Conservation (phyloP, 2,113 vertebrate species). For the Ahaetulla prasina region DNA sequence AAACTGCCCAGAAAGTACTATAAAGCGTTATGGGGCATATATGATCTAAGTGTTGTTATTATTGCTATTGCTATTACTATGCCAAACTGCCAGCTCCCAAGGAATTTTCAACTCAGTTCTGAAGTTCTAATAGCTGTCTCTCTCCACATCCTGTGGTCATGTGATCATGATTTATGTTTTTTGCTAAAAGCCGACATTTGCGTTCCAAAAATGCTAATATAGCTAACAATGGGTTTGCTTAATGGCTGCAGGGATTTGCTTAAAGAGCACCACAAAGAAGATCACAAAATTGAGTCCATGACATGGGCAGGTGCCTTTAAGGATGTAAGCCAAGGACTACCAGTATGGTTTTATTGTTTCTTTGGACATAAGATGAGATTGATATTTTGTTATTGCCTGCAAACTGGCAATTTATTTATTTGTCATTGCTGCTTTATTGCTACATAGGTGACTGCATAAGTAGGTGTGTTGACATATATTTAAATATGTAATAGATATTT, state of each 20-base stretch:
- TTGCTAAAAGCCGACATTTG: not conserved
- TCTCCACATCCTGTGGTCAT: not conserved
- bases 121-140: not conserved
- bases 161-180: not conserved
- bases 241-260: not conserved
- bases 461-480: not conserved
- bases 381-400: not conserved
- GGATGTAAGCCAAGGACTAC: not conserved
- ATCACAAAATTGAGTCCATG: not conserved
- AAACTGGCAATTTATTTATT: not conserved
- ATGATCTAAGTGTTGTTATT: not conserved
- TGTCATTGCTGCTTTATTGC: not conserved
- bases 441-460: not conserved
- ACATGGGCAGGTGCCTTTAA: not conserved
- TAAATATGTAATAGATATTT: not conserved
- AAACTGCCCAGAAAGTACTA: not conserved
- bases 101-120: not conserved
- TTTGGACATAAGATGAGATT: not conserved
- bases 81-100: not conserved
- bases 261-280: not conserved
- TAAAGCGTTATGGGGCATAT: not conserved
- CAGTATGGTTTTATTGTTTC: not conserved
- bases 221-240: too few relatives aligned
- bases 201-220: not conserved
- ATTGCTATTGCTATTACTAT: not conserved